These are phyloP conservation scores for Drosophila miranda DNA, from an alignment of 1,140 invertebrate species.

Conservation along the genomic window DNA sequence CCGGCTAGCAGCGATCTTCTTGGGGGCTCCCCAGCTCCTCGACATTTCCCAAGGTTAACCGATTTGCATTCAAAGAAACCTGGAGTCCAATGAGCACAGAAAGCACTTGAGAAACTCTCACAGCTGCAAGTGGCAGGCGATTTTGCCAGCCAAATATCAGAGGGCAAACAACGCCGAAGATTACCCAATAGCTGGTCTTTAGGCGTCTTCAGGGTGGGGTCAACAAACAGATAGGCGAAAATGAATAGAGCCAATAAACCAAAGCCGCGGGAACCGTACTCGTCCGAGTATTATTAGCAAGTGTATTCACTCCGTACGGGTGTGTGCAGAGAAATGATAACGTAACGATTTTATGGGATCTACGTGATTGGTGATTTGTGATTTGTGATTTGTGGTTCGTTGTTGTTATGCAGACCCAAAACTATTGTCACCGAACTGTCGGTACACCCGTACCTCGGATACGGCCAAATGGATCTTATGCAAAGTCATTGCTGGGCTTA, in stretches of 20 bases:
- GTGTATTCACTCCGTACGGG: slow-evolving; percentile 11
- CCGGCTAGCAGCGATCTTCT: slow-evolving; percentile 13
- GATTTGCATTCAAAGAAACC: slow-evolving; percentile 46
- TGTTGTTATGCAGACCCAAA: slow-evolving; percentile 45
- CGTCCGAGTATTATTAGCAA: slow-evolving; percentile 34
- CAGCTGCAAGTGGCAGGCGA: slow-evolving; percentile 23
- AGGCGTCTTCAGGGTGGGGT: slow-evolving; percentile 38
- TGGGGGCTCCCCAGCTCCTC: slow-evolving; percentile 12
- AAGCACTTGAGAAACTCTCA: slow-evolving; percentile 18
- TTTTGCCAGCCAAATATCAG: too few species aligned
- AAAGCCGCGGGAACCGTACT: slow-evolving; percentile 8
- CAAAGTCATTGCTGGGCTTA: slow-evolving; percentile 72
- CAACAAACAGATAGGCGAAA: slow-evolving; percentile 59
- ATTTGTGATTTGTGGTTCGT: not conserved
- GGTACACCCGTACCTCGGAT: not conserved
- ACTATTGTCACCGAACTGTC: slow-evolving; percentile 20
- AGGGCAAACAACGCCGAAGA: too few species aligned
- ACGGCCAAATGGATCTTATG: slow-evolving; percentile 62
- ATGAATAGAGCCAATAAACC: slow-evolving; percentile 68
- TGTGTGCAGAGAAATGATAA: slow-evolving; percentile 49
- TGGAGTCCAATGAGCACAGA: slow-evolving; percentile 12
- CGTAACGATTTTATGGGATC: slow-evolving; percentile 73
- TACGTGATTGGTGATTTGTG: slow-evolving; percentile 44
- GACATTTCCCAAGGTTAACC: slow-evolving; percentile 20
- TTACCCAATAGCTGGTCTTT: too few species aligned